Evolutionary conservation across 2,888 invertebrate species (phyloP).

Genomic region (Platypus cylindrus): DNA sequence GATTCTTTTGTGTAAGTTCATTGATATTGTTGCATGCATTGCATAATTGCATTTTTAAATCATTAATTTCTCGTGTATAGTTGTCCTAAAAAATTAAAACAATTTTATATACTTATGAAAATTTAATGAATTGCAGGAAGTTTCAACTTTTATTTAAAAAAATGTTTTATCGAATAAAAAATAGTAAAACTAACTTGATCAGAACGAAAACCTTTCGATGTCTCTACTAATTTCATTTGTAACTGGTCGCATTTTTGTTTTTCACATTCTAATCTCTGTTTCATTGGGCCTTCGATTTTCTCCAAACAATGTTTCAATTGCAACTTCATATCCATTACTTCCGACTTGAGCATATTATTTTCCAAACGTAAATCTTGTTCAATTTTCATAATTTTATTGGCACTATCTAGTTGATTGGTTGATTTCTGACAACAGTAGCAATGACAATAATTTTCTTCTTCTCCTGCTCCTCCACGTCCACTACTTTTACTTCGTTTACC

Average conservation of each 20-base stretch:
- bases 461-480: too few species aligned
- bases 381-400: constrained; percentile 20
- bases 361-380: constrained; percentile 25
- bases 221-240: constrained; percentile 24
- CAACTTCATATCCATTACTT: constrained; percentile 28
- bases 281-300: constrained; percentile 29
- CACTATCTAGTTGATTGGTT: too few species aligned
- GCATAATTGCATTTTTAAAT: constrained; percentile 26
- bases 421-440: constrained; percentile 6
- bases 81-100: constrained; percentile 15
- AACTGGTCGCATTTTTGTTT: constrained; percentile 23
- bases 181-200: constrained; percentile 14
- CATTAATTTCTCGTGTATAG: constrained; percentile 23
- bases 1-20: constrained; percentile 26
- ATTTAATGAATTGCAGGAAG: too few species aligned
- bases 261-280: constrained; percentile 21
- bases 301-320: constrained; percentile 30
- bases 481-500: too few species aligned
- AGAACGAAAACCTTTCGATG: constrained; percentile 19
- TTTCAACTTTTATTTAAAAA: too few species aligned
- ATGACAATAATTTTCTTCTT: too few species aligned
- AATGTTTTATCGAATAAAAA: too few species aligned
- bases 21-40: constrained; percentile 24
- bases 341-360: constrained; percentile 26
- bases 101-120: too few species aligned